These are phyloP conservation scores for Megaustenia siamemsis DNA, from an alignment of 2,888 invertebrate species.

Conservation along the genomic window DNA sequence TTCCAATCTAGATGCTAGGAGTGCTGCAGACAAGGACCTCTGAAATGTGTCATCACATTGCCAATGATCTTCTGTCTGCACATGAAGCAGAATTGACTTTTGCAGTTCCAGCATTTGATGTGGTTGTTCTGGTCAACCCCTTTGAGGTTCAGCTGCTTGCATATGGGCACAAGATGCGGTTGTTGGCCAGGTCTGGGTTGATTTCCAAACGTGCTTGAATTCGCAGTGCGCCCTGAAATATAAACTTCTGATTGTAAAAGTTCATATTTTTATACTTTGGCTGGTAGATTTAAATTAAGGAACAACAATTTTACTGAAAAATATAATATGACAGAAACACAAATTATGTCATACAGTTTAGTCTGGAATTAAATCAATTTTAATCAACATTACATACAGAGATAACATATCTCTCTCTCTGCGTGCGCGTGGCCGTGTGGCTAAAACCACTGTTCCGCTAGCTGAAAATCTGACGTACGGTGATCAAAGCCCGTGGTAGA, in stretches of 20 bases:
- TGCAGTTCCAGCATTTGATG: conserved; percentile 73
- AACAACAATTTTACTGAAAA: no score
- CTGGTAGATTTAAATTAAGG: background rate
- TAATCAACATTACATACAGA: no score
- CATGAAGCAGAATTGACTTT: conserved; percentile 64
- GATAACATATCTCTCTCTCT: no score
- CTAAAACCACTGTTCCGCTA: no score
- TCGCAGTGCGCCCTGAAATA: conserved; percentile 58
- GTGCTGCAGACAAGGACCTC: no score
- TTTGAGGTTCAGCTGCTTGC: conserved; percentile 67
- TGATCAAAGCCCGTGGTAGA: no score
- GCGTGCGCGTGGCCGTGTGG: no score
- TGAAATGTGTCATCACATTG: conserved; percentile 61
- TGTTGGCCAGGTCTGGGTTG: conserved; percentile 55
- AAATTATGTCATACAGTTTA: no score
- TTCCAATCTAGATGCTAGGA: no score
- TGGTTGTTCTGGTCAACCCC: conserved; percentile 65
- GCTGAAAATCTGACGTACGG: no score
- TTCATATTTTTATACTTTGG: background rate
- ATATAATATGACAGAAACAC: no score
- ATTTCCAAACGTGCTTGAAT: conserved; percentile 59
- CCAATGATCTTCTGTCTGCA: conserved; percentile 66
- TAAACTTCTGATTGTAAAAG: background rate
- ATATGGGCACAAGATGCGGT: conserved; percentile 60
- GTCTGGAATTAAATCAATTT: no score